Conservation (phyloP, 2,797 vertebrate genomes). For the Chromis chromis region DNA sequence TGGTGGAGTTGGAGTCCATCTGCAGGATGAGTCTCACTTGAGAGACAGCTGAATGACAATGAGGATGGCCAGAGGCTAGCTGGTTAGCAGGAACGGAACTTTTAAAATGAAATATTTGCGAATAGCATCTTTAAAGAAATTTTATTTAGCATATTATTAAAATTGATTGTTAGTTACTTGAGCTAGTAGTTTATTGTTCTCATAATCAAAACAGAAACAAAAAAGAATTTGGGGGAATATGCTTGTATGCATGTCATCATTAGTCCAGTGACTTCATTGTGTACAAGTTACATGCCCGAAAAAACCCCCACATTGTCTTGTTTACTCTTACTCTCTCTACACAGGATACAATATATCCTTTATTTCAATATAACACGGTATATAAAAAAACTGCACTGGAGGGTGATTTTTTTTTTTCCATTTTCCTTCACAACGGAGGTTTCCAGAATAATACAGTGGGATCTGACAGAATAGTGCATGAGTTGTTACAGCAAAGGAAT, state of each 20-base stretch:
- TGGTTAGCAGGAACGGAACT: no score
- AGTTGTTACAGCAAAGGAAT: conserved; percentile 38
- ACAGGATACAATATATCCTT: background rate
- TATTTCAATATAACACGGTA: background rate
- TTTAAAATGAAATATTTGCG: no score
- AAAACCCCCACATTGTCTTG: background rate
- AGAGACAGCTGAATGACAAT: no score
- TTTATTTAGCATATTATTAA: background rate
- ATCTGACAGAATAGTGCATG: conserved; percentile 64
- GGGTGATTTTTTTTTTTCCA: background rate
- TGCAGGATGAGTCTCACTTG: no score
- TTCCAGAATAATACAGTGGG: conserved; percentile 35
- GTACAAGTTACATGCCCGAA: background rate
- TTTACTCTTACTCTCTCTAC: background rate
- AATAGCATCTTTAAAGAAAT: background rate
- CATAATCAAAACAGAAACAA: background rate
- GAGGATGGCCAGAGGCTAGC: no score
- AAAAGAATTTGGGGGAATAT: background rate
- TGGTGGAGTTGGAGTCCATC: no score
- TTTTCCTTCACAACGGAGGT: conserved; percentile 25
- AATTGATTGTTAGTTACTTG: background rate
- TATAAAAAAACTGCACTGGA: background rate
- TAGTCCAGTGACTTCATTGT: background rate
- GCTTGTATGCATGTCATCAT: background rate
- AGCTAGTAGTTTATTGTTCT: background rate